A percentile compares a stretch with the other conserved stretches of the same genome.
phyloP scores from a whole-genome alignment of 2,113 vertebrate species.

The Psammodynastes pulverulentus region DNA sequence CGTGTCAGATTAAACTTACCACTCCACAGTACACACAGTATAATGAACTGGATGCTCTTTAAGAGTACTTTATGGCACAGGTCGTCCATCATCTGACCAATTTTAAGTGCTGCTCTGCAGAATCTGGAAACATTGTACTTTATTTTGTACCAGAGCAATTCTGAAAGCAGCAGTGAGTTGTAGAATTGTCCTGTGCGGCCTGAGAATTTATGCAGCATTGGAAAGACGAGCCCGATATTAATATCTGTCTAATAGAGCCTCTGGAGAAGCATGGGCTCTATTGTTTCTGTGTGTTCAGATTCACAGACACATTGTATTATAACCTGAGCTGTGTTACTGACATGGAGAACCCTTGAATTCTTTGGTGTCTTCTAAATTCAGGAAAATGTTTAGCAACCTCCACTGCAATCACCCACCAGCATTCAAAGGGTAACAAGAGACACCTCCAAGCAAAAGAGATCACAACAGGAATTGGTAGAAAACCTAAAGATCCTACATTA shows the following conservation, averaged over 20 bases:
- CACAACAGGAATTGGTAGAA: background rate
- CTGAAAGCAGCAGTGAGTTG: background rate
- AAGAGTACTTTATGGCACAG: background rate
- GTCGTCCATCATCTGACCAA: background rate
- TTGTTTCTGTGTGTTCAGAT: background rate
- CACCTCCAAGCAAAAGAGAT: background rate
- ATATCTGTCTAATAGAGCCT: background rate
- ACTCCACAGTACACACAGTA: background rate
- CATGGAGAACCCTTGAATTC: background rate
- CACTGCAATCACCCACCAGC: background rate
- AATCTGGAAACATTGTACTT: background rate
- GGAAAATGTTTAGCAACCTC: fast-evolving
- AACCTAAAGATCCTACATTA: background rate
- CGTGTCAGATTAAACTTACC: background rate
- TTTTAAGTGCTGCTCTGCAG: background rate
- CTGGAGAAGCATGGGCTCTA: background rate
- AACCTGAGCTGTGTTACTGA: background rate
- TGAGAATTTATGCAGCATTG: background rate
- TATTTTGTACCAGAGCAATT: background rate
- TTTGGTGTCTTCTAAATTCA: background rate
- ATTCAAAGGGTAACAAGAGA: background rate
- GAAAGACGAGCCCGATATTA: background rate
- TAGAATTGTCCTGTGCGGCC: background rate
- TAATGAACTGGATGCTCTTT: background rate
- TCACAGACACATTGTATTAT: background rate